Evolutionary conservation across 2,113 vertebrate species (phyloP).

Genomic region (Syngnathus scovelli): DNA sequence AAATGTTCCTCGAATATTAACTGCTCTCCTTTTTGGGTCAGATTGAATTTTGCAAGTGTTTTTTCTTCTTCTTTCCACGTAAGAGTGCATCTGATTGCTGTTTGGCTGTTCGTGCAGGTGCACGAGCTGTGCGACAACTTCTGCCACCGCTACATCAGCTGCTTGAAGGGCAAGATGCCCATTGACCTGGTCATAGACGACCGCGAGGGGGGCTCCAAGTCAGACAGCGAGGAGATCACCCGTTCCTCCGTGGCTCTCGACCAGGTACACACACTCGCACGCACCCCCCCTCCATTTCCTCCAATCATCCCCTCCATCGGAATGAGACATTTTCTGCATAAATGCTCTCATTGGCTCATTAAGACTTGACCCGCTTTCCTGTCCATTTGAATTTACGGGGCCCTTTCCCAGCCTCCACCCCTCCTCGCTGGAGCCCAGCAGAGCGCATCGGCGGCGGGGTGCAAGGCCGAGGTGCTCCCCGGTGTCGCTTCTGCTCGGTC

Average conservation of each 20-base stretch:
- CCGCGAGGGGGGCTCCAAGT: conserved; percentile 97
- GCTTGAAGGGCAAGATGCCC: conserved; percentile 99
- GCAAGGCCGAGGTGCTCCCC: conserved; percentile 27
- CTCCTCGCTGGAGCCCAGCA: conserved; percentile 41
- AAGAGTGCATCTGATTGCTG: too few relatives aligned
- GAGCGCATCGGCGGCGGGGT: conserved; percentile 65
- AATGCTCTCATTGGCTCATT: conserved; percentile 98
- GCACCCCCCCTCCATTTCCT: conserved; percentile 16
- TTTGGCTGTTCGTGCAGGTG: conserved; percentile 73
- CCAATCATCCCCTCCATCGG: conserved; percentile 84
- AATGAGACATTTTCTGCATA: conserved; percentile 93
- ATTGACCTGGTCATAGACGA: conserved; percentile 99
- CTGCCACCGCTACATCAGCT: conserved; percentile 99
- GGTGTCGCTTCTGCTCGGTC: conserved; percentile 20
- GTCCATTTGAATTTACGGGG: conserved; percentile 95
- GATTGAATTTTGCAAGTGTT: too few relatives aligned
- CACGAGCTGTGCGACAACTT: conserved; percentile 99
- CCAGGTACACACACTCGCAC: conserved; percentile 78
- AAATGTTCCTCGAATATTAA: background rate
- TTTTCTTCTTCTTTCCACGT: too few relatives aligned
- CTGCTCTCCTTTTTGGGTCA: background rate
- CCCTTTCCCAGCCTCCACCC: conserved; percentile 56
- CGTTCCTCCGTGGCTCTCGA: conserved; percentile 93
- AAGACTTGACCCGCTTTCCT: conserved; percentile 90
- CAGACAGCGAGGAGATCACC: conserved; percentile 98